These are phyloP conservation scores for Halcyon chelicuti DNA, from an alignment of 2,797 vertebrate genomes.

Conservation along the genomic window DNA sequence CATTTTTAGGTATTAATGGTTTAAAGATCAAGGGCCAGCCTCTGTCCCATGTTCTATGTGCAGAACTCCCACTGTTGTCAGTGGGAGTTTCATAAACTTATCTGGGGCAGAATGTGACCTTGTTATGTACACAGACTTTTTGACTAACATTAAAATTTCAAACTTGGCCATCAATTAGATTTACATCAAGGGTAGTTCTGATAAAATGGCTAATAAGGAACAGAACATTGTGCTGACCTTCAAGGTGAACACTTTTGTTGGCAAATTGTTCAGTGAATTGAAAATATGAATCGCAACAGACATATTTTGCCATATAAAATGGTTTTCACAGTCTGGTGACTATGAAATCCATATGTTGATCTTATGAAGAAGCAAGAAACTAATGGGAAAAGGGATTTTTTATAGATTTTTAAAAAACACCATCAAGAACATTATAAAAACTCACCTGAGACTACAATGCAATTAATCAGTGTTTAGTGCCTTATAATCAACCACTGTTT, in stretches of 20 bases:
- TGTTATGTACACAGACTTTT: background rate
- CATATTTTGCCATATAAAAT: background rate
- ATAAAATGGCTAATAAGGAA: conserved; percentile 29
- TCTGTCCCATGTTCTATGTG: background rate
- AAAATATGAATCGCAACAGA: background rate
- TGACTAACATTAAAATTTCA: conserved; percentile 7
- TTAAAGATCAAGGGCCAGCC: conserved; percentile 48
- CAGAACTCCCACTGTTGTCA: conserved; percentile 45
- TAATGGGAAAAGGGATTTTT: background rate
- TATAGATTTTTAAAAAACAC: background rate
- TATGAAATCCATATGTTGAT: background rate
- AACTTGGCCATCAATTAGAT: conserved; percentile 34
- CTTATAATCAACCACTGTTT: background rate
- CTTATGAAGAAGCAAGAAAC: background rate
- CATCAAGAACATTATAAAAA: background rate
- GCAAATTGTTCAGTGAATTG: background rate
- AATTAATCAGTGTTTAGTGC: background rate
- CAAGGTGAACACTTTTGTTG: background rate
- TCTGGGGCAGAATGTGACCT: conserved; percentile 32
- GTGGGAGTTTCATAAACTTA: conserved; percentile 35
- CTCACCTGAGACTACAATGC: background rate
- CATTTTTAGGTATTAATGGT: background rate
- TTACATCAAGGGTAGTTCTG: conserved; percentile 3
- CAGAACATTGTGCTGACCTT: background rate
- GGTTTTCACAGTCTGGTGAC: background rate